Evolutionary conservation across 2,113 vertebrate species (phyloP), one percentile per base, ranked within the genome.

Genomic region (Cercocebus atys): DNA sequence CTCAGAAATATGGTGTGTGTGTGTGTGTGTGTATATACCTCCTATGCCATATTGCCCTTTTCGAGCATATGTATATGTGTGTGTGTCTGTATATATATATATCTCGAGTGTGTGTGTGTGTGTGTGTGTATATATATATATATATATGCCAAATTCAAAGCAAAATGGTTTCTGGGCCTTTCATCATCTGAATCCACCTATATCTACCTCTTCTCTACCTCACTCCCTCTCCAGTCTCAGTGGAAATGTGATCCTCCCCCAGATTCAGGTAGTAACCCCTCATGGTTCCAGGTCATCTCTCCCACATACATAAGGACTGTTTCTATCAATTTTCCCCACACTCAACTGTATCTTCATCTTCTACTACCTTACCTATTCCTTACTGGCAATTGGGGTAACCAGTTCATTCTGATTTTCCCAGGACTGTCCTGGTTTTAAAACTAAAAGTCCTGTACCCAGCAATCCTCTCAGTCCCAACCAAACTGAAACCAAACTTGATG

Each of bases 401-500:
- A 87, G 27, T 14, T 79, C 32, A 61, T 68, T 7, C 25, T 47
- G 4, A 47, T 83, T 78, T 86, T 27, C 43, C 73, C 35, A 50
- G 27, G 81, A 40, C 38, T 88, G 50, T n/a, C 20, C 50, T 78
- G 7, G 3, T 20, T 88, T 96, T 73, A 91, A 93, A 93, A 59
- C 18, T 18, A 14, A 66, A 79, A 91, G 20, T 66, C 14, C 81
- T 35, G 1, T 8, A 90, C 45, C 72, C 72, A 88, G 52, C 8
- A 75, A 55, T 22, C 7, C 22, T 8, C 59, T 80, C 14, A 52
- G 70, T 89, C 40, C 5, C 30, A 55, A 17, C 22, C 47, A 90
- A 93, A 79, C 20, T 32, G 40, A 18, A 95, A 8, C 32, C 45
- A 70, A 93, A 95, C 5, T 86, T 93, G 22, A 82, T 88, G n/a